These are phyloP conservation scores for Oophaga pumilio DNA, from an alignment of 2,113 vertebrate species.

Conservation along the genomic window DNA sequence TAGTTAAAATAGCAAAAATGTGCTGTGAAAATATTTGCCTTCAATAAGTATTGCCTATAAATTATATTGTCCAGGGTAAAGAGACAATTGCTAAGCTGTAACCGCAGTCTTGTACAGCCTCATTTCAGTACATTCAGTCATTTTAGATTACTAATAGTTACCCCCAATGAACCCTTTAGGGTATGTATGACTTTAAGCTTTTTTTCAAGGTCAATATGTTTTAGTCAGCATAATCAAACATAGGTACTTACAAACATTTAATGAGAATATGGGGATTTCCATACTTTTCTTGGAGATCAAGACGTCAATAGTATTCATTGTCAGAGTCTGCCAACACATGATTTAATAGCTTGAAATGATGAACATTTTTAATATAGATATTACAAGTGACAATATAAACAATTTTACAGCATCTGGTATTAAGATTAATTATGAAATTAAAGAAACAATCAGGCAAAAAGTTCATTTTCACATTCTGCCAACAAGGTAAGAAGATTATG, in stretches of 20 bases:
- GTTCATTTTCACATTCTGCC: constrained; percentile 47
- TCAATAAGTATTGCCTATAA: constrained; percentile 26
- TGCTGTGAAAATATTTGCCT: constrained; percentile 42
- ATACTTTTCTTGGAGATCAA: not conserved
- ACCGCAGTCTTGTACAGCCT: not conserved
- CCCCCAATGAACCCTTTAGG: constrained; percentile 35
- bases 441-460: constrained; percentile 47
- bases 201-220: constrained; percentile 38
- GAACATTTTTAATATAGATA: constrained; percentile 1
- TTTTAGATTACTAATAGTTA: constrained; percentile 19
- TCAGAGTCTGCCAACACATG: not conserved
- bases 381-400: not conserved
- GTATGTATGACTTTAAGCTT: constrained; percentile 21
- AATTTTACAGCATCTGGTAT: constrained; percentile 9
- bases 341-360: not conserved
- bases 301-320: not conserved
- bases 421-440: constrained; percentile 45
- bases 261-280: constrained; percentile 33
- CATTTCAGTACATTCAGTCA: not conserved
- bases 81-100: constrained; percentile 34
- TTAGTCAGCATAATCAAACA: constrained; percentile 40
- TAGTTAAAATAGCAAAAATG: constrained; percentile 44
- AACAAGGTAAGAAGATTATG: constrained; percentile 42
- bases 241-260: constrained; percentile 26
- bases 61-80: not conserved